Evolutionary conservation across 2,888 invertebrate species (phyloP), one percentile per base, ranked within the genome.

Genomic region (Sarcophaga caerulescens): DNA sequence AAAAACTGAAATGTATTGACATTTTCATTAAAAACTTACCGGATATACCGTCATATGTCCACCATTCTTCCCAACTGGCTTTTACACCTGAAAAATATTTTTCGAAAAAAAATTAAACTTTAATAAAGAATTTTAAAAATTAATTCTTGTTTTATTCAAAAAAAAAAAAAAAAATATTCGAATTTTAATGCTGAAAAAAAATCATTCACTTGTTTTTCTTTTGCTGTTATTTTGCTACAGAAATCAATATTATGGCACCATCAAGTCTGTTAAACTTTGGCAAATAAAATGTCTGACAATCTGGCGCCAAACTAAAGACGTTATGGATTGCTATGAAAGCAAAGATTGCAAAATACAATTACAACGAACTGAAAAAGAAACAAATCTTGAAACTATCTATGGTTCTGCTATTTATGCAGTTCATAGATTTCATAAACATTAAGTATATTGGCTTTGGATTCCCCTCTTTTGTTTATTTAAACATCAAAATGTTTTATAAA

Each of bases 31-130:
- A 63, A 52, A 82, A 91, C 95, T 96, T 94, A 97, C 98, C 98
- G 94, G 98, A 98, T 93, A 98, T 98, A 89, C 98, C 98, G 94
- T 98, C 98, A 94, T 98, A 98, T 90, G 97, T 98, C 98, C 98
- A 98, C 98, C 98, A 98, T 94, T 97, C 97, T 94, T 98, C 98
- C 98, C 98, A 98, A 94, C 97, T 97, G 86, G 92, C 92, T 89
- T 92, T 91, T 87, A 92, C 91, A 89, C 91, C 92, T 92, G 91
- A 47, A 91, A 91, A 81, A 47, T 47, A 47, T 14, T 14, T 47
- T 14, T 14, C 14, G 11, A 14, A 47, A 47, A 14, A 14, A 47
- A 11, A 14, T 11, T 14, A 35, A 35, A 35, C 35, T 35, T 35
- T 35, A 35, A 35, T 35, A 35, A 35, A 35, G 35, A 35, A 6